Conservation (phyloP, 1,140 invertebrate genomes). For the Nebria ingens region DNA sequence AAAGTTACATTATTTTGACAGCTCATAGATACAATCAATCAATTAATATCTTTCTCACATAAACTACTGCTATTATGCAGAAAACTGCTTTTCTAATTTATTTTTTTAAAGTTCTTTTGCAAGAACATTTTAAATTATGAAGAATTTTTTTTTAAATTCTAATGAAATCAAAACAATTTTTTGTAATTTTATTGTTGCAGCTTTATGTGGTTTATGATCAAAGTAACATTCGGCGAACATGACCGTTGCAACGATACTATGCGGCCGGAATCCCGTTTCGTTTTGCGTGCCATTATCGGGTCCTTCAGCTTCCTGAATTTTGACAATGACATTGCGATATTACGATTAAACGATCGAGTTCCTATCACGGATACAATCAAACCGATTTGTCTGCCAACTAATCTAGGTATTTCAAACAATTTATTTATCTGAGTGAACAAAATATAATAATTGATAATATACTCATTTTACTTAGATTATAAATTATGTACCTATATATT, state of each 20-base stretch:
- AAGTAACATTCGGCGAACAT: constrained; percentile 73
- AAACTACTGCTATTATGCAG: too few species aligned
- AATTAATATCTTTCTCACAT: too few species aligned
- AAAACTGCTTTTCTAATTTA: too few species aligned
- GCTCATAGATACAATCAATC: too few species aligned
- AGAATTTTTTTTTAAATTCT: too few species aligned
- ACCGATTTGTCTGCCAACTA: constrained; percentile 66
- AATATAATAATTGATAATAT: neutral
- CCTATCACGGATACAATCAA: constrained; percentile 61
- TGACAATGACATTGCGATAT: constrained; percentile 73
- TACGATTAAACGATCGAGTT: constrained; percentile 65
- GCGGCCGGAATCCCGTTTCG: constrained; percentile 61
- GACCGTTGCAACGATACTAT: constrained; percentile 63
- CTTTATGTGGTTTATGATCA: constrained; percentile 85
- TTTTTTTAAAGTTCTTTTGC: too few species aligned
- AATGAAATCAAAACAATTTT: too few species aligned
- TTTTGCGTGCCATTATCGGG: constrained; percentile 58
- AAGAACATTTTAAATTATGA: too few species aligned
- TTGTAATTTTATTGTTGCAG: constrained; percentile 43
- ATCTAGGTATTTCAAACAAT: too few species aligned
- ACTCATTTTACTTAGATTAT: neutral
- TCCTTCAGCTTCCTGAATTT: constrained; percentile 74
- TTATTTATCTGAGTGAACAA: neutral
- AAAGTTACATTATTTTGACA: too few species aligned
- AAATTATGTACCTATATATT: too few species aligned